Conservation (phyloP, 2,888 invertebrate genomes). For the Acrobasis repandana region DNA sequence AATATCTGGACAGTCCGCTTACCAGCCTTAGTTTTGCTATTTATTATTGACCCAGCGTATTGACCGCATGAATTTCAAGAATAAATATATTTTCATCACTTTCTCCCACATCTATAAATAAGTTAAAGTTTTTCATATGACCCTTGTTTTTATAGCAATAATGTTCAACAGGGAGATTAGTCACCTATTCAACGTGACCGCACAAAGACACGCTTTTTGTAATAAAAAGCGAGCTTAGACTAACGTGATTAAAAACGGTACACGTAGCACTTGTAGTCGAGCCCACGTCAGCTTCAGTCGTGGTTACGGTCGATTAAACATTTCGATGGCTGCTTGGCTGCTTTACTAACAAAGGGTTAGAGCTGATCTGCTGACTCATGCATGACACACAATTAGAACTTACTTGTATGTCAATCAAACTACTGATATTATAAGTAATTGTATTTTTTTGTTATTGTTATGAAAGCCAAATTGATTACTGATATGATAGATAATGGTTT, state of each 20-base stretch:
- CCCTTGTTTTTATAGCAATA: constrained; percentile 1
- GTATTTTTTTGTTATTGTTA: neutral
- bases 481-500: too few relatives aligned
- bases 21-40: too few relatives aligned
- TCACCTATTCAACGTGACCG: neutral
- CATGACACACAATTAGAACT: constrained; percentile 19
- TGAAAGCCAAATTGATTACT: too few relatives aligned
- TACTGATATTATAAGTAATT: neutral
- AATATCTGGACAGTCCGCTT: too few relatives aligned
- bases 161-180: neutral
- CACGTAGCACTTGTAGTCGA: constrained; percentile 31
- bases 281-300: constrained; percentile 36
- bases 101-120: neutral
- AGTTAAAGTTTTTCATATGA: neutral
- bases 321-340: constrained; percentile 37
- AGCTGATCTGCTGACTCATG: constrained; percentile 35
- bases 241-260: constrained; percentile 25
- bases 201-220: neutral
- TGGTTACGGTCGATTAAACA: constrained; percentile 38
- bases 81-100: neutral
- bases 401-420: neutral
- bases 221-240: constrained; percentile 1
- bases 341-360: constrained; percentile 37
- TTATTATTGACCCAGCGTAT: too few relatives aligned
- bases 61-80: neutral